A percentile compares a stretch with the other conserved stretches of the same genome.
These are phyloP conservation scores for Parapristionchus giblindavisi DNA, from an alignment of 2,888 invertebrate species.

Conservation along the genomic window DNA sequence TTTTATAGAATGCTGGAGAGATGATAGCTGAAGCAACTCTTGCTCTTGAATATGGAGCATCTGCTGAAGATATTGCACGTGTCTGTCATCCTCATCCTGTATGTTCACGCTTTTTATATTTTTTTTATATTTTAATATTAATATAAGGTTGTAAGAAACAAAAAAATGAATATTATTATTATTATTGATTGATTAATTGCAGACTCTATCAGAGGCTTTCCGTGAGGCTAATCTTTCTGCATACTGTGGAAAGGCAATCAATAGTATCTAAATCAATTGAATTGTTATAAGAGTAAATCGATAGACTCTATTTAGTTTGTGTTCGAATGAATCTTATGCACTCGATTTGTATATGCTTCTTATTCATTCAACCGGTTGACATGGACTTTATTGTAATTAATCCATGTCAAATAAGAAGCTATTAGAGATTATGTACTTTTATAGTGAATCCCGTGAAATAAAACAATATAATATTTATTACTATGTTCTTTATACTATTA, in stretches of 20 bases:
- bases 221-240: constrained; percentile 96
- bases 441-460: constrained; percentile 6
- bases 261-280: constrained; percentile 79
- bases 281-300: no score
- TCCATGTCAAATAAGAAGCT: neutral
- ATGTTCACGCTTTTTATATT: constrained; percentile 43
- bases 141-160: neutral
- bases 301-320: neutral
- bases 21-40: constrained; percentile 96
- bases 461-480: neutral
- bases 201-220: constrained; percentile 96
- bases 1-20: constrained; percentile 85
- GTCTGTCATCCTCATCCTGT: constrained; percentile 97
- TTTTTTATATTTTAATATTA: neutral
- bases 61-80: constrained; percentile 95
- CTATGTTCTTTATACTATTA: no score
- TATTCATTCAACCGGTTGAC: neutral
- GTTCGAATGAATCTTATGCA: neutral
- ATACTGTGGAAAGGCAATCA: constrained; percentile 94
- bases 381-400: neutral
- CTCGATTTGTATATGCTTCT: neutral
- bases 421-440: constrained; percentile 17
- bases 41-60: constrained; percentile 98
- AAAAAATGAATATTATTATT: neutral
- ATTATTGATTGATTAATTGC: constrained; percentile 52